phyloP scores from a whole-genome alignment of 2,888 invertebrate genomes.

The Sisyra terminalis region DNA sequence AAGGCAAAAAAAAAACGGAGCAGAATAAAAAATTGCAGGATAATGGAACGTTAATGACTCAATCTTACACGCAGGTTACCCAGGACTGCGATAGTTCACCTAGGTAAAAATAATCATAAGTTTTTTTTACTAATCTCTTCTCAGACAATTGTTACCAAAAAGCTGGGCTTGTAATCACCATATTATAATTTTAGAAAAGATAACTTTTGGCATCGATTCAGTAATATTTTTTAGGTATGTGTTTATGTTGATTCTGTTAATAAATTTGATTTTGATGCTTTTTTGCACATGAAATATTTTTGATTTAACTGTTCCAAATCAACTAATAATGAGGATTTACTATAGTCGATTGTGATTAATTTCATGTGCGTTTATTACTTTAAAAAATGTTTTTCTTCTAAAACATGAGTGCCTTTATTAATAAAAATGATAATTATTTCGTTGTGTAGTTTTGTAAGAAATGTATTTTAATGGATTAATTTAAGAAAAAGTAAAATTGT shows the following conservation, averaged over 20 bases:
- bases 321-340: neutral
- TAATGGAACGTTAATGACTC: slow-evolving; percentile 18
- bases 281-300: neutral
- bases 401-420: neutral
- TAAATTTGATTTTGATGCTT: neutral
- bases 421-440: no score
- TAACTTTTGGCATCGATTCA: neutral
- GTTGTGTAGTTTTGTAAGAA: no score
- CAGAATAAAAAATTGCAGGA: slow-evolving; percentile 28
- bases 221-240: neutral
- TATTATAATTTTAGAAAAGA: slow-evolving; percentile 1
- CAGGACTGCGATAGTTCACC: slow-evolving; percentile 27
- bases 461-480: no score
- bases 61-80: slow-evolving; percentile 22
- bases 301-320: neutral
- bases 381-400: neutral
- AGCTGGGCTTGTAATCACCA: neutral
- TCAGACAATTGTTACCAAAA: no score
- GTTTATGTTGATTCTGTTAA: neutral
- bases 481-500: no score
- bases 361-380: neutral
- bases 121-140: no score
- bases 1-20: slow-evolving; percentile 53
- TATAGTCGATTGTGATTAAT: neutral
- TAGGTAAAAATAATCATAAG: slow-evolving; percentile 4